Evolutionary conservation across 2,797 vertebrate genomes (phyloP).

Genomic region (Buceros bicornis): DNA sequence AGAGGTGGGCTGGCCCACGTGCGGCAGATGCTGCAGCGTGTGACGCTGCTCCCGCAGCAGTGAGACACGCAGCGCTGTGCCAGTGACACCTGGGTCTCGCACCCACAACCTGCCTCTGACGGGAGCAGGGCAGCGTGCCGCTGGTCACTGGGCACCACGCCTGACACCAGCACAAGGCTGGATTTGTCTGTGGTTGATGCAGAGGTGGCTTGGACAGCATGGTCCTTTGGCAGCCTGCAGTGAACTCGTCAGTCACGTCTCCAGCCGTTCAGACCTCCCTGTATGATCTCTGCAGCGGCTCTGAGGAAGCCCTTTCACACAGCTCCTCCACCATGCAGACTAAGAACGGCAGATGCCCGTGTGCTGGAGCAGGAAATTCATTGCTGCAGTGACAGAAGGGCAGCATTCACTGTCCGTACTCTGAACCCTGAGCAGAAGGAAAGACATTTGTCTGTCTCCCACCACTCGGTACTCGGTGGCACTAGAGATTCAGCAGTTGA

Average conservation of each 20-base stretch:
- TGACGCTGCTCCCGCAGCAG: not conserved
- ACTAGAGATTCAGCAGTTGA: not conserved
- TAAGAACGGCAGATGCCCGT: not conserved
- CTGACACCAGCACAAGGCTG: not conserved
- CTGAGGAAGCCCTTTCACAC: not conserved
- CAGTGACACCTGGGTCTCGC: accelerated
- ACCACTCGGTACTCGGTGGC: not conserved
- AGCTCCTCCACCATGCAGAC: not conserved
- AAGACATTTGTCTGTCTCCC: not conserved
- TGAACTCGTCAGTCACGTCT: not conserved
- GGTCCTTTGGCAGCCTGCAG: not conserved
- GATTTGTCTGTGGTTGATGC: not conserved
- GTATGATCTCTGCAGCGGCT: not conserved
- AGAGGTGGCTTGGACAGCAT: not conserved
- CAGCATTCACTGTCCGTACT: not conserved
- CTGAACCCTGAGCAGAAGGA: not conserved
- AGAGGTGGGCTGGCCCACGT: accelerated
- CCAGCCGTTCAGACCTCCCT: not conserved
- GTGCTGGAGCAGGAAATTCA: not conserved
- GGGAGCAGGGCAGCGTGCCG: not conserved
- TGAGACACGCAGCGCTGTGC: not conserved
- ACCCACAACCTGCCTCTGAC: not conserved
- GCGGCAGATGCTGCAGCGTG: not conserved
- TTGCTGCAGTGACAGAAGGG: not conserved
- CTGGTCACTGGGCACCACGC: not conserved